These are phyloP conservation scores for Nymphalis c-album DNA, from an alignment of 2,888 invertebrate species.

Conservation along the genomic window DNA sequence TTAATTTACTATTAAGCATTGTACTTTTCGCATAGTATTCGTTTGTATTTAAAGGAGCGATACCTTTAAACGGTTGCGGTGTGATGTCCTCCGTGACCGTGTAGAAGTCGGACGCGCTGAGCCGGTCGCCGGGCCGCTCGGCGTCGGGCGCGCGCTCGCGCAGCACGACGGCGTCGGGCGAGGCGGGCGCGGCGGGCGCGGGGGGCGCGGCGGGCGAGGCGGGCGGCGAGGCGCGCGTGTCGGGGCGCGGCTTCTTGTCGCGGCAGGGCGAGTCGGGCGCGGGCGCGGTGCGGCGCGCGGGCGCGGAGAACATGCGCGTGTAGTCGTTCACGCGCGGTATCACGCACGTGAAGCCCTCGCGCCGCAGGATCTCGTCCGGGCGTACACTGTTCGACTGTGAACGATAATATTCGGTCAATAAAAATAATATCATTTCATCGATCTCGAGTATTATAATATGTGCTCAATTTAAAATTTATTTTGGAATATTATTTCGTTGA, in stretches of 20 bases:
- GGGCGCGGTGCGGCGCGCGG: conserved; percentile 68
- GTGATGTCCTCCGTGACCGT: conserved; percentile 73
- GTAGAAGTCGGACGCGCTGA: conserved; percentile 78
- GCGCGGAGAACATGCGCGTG: conserved; percentile 77
- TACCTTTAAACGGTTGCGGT: conserved; percentile 77
- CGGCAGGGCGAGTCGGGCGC: conserved; percentile 70
- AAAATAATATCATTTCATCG: background rate
- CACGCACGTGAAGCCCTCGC: conserved; percentile 81
- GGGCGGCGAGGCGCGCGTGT: conserved; percentile 34
- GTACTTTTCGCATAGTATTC: too few relatives aligned
- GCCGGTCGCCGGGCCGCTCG: conserved; percentile 55
- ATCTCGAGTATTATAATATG: background rate
- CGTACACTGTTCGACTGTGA: conserved; percentile 50
- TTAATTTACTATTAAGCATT: too few relatives aligned
- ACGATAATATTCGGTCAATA: too few relatives aligned
- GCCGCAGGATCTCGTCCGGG: conserved; percentile 64
- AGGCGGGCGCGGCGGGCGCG: conserved; percentile 31
- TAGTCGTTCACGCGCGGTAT: conserved; percentile 81
- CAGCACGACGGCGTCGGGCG: conserved; percentile 54
- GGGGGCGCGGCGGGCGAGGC: conserved; percentile 29
- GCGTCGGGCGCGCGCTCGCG: conserved; percentile 51
- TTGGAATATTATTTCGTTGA: too few relatives aligned
- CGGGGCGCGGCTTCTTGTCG: conserved; percentile 73
- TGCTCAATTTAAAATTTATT: too few relatives aligned
- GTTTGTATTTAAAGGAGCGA: too few relatives aligned